Evolutionary conservation across 53 echinoderm and acorn worm species (phyloP), one percentile per base, ranked within the genome.

Genomic region (Hippasteria phrygiana): DNA sequence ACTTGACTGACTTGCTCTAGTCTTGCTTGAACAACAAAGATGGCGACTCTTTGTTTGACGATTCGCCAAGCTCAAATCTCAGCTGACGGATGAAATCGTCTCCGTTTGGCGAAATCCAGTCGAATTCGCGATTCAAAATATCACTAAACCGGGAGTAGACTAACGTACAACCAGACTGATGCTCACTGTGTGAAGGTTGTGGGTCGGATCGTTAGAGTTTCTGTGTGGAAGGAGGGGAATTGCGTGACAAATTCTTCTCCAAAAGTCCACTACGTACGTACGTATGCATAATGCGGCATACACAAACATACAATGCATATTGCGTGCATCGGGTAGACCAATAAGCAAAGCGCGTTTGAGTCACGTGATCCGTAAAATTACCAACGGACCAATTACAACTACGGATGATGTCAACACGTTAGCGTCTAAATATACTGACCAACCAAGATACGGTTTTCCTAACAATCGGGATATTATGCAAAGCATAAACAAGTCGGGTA

Each of bases 11-110:
- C 51, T 51, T 51, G 51, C 51, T 51, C 20, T 20, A 20, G 26
- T 2, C 59, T 59, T 59, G 39, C 37, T 55, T 22, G 48, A 17
- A 48, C 18, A 53, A 48, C 53, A 34, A 83, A 85, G 71, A 85
- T 85, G 85, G 85, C 85, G 85, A 36, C 71, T 71, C 85, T 71
- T 85, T 85, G 70, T 70, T 39, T 69, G 50, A 47, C 51, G 32
- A 22, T 56, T 85, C 51, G 36, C 54, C 37, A 48, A 47, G 36
- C 22, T 22, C 27, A 22, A 63, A 32, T 55, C 37, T 59, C 76
- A 32, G 51, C 18, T 48, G 34, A 29, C 28, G 20, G 43, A 47
- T n/a, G 28, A 79, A 55, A 35, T 54, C 56, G 31, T 45, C 65
- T 67, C 32, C 45, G 7, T 65, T n/a, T 10, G 83, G 32, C 29